Base-by-base conservation (phyloP, 2,888 invertebrate genomes). In the Pyrochroa serraticornis region DNA sequence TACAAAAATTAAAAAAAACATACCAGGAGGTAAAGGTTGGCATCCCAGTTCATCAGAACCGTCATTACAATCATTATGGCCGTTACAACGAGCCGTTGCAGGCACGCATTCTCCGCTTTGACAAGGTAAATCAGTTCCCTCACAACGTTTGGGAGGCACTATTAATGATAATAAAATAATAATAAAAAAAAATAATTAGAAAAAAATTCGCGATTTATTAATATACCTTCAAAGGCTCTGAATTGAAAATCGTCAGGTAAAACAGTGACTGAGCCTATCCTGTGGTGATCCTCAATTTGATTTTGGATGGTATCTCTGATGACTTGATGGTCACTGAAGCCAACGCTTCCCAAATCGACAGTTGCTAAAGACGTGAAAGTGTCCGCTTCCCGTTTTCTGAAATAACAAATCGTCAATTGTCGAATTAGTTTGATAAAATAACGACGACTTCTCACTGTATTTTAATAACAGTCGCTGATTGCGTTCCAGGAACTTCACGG, bases 311-410 rank as follows among this genome's bases (percentile, higher is more conserved):
- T 75, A 2, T 81, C 73, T 22, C 78, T 79, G 36, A 80, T 79
- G 2, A 81, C 73, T 34, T 78, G 77, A 6, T 82, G 75, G 7
- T 83, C 83, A 62, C 87, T 81, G 45, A 83, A 82, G 8, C 84
- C 83, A 6, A 80, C 80, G 0, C 88, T 86, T 6, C 85, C 84
- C 48, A 92, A 80, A 74, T 91, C 91, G 60, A 90, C 75, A 0
- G 88, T 88, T 13, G 88, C 88, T 72, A 84, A 84, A 49, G 84
- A 84, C 6, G 84, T 81, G 71, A 88, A 87, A 36, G 80, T 77
- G 67, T 89, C 88, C 1, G 77, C 75, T n/a, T 81, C 76, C 1
- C 80, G 75, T 1, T 82, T 82, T 65, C 87, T 87, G 77, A 22
- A 65, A 66, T 55, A 56, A 54, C n/a, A 55, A 44, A 45, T 39